Conservation (phyloP, 1,140 invertebrate species). For the Zophobas morio region DNA sequence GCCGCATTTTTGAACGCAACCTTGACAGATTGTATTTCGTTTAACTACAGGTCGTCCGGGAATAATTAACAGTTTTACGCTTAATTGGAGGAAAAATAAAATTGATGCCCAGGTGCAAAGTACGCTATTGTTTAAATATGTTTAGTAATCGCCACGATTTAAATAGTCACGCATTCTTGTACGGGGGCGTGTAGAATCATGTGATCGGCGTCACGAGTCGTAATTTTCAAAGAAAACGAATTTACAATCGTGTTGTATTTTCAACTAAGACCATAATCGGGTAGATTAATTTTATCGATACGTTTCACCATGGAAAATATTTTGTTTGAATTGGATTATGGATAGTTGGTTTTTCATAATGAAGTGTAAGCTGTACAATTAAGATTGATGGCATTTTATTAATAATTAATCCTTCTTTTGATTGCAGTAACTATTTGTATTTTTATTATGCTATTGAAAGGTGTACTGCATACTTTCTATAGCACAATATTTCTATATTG, state of each 20-base stretch:
- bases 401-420: conserved; percentile 18
- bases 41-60: not conserved
- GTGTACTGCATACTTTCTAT: too few species aligned
- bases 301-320: not conserved
- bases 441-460: not conserved
- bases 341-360: not conserved
- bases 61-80: not conserved
- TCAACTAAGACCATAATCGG: conserved; percentile 1
- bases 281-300: conserved; percentile 8
- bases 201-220: conserved; percentile 11
- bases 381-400: not conserved
- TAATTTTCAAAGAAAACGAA: too few species aligned
- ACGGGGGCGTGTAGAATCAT: conserved; percentile 9
- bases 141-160: not conserved
- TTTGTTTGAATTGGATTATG: not conserved
- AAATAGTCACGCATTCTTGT: not conserved
- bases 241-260: too few species aligned
- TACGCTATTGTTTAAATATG: not conserved
- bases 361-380: conserved; percentile 14
- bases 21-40: not conserved
- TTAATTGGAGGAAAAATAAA: not conserved
- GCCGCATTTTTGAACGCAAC: conserved; percentile 3
- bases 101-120: not conserved
- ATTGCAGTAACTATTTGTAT: conserved; percentile 15
- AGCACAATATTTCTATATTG: too few species aligned